Evolutionary conservation across 2,888 invertebrate genomes (phyloP).

Genomic region (Drosophila siamana): DNA sequence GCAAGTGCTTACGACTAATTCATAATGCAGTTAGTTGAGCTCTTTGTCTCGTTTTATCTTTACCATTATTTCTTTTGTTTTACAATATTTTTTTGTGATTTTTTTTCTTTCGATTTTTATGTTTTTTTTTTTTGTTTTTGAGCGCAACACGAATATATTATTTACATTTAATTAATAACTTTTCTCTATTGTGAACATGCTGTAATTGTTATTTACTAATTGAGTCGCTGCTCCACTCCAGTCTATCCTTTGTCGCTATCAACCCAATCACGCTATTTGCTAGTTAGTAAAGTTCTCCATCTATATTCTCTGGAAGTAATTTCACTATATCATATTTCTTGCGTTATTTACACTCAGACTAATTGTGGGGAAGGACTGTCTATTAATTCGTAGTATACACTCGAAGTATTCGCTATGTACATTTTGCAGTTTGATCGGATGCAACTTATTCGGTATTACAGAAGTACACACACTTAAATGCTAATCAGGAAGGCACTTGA

Average conservation of each 20-base stretch:
- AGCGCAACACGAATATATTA: slow-evolving; percentile 53
- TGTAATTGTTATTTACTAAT: slow-evolving; percentile 46
- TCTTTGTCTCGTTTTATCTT: slow-evolving; percentile 31
- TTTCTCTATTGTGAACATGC: slow-evolving; percentile 43
- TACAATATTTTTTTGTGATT: slow-evolving; percentile 2
- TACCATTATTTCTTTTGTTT: slow-evolving; percentile 5
- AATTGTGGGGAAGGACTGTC: slow-evolving; percentile 38
- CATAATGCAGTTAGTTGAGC: slow-evolving; percentile 34
- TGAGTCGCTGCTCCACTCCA: slow-evolving; percentile 27
- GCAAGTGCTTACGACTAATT: slow-evolving; percentile 37
- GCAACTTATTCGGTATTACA: slow-evolving; percentile 8
- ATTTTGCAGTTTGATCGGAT: slow-evolving; percentile 41
- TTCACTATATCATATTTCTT: slow-evolving; percentile 1
- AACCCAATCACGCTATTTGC: slow-evolving; percentile 18
- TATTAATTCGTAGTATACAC: slow-evolving; percentile 13
- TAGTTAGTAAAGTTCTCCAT: slow-evolving; percentile 27
- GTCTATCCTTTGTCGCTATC: slow-evolving; percentile 3
- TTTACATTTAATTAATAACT: slow-evolving; percentile 58
- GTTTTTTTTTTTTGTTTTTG: neutral
- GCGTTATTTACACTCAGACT: slow-evolving; percentile 60
- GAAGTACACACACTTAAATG: slow-evolving; percentile 54
- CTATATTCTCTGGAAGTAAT: slow-evolving; percentile 17
- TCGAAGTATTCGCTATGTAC: neutral
- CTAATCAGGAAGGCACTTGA: slow-evolving; percentile 78
- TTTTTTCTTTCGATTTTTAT: neutral